Evolutionary conservation across 2,113 vertebrate species (phyloP).

Genomic region (Nannospalax galili): DNA sequence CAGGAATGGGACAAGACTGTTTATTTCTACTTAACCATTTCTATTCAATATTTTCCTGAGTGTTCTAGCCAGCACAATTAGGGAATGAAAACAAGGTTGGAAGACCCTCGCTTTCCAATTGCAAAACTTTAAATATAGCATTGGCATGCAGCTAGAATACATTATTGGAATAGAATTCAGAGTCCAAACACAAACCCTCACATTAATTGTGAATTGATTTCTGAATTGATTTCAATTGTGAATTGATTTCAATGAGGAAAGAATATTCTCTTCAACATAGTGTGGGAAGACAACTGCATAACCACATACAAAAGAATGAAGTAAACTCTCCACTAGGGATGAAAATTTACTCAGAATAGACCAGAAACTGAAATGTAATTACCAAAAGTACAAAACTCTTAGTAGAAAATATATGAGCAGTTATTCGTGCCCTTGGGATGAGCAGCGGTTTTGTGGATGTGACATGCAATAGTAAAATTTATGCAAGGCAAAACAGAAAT

Average conservation of each 20-base stretch:
- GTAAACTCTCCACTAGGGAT: neutral
- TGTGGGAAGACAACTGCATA: neutral
- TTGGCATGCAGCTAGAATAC: neutral
- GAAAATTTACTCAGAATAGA: neutral
- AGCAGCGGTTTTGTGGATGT: neutral
- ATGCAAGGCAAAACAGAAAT: neutral
- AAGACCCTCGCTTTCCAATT: neutral
- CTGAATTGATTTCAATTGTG: too few relatives aligned
- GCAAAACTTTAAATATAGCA: neutral
- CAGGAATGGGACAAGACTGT: neutral
- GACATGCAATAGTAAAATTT: neutral
- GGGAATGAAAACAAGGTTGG: neutral
- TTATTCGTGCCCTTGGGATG: neutral
- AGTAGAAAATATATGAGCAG: neutral
- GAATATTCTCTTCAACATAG: neutral
- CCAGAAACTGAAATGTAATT: neutral
- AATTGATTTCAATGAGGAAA: neutral
- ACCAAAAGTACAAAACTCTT: neutral
- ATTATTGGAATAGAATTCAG: neutral
- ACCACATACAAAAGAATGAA: neutral
- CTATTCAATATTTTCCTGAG: neutral
- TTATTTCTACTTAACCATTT: neutral
- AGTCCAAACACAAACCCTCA: neutral
- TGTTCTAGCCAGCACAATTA: neutral
- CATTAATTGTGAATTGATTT: constrained; percentile 4